Conservation (phyloP, 2,888 invertebrate genomes). For the Meghimatium bilineatum region DNA sequence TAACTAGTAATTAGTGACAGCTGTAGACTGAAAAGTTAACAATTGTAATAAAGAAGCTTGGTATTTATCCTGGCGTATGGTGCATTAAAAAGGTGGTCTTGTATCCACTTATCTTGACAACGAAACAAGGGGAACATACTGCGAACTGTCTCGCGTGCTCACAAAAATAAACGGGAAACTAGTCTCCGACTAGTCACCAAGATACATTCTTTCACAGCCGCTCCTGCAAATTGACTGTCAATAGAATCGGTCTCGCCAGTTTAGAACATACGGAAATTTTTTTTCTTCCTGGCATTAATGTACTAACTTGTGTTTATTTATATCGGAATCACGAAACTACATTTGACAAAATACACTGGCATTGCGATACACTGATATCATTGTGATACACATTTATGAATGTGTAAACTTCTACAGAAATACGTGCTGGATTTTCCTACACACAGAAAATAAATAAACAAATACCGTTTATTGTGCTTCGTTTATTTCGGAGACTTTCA, state of each 20-base stretch:
- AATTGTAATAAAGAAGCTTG: background rate
- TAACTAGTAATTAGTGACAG: constrained; percentile 16
- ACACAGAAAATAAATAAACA: background rate
- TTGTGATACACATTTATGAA: background rate
- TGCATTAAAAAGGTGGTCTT: background rate
- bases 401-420: background rate
- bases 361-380: background rate
- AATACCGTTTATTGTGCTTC: background rate
- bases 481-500: too few species aligned
- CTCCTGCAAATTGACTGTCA: background rate
- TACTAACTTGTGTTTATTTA: background rate
- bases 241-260: background rate
- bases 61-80: background rate
- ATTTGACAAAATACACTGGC: background rate
- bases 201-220: background rate
- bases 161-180: background rate
- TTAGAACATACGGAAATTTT: background rate
- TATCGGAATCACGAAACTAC: background rate
- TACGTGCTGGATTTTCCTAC: background rate
- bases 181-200: background rate
- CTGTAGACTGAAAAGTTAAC: background rate
- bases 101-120: background rate
- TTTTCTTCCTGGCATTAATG: background rate
- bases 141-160: background rate
- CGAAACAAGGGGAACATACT: background rate